Evolutionary conservation across 2,797 vertebrate genomes (phyloP), one percentile per base, ranked within the genome.

Genomic region (Adrianichthys oophorus): DNA sequence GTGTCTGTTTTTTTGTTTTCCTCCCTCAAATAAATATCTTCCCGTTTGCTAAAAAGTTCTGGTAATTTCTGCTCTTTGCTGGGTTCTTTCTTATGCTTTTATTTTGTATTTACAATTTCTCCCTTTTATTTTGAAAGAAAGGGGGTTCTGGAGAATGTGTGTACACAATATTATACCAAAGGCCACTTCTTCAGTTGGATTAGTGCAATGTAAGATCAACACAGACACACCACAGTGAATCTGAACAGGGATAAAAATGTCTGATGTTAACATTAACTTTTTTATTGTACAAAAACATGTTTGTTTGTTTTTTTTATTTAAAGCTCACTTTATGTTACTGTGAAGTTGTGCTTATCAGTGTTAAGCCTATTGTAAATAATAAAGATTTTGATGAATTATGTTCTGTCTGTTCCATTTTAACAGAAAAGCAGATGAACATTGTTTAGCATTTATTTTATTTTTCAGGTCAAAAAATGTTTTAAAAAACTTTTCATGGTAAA

Each of bases 281-380:
- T 94, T 95, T 92, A 92, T 87, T 95, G 93, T 96, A 95, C 75
- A 91, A 95, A 63, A 93, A 94, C 91, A 91, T 92, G 91, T 94
- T 24, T 91, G 93, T 91, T 91, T 41, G 92, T 93, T 92, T 90
- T 91, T 94, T 93, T 97, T 84, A 97, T 97, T 98, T 98, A 98
- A 98, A 95, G 93, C 91, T 97, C 93, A 96, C 93, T 93, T 90
- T 94, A 94, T 97, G 96, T 96, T 93, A 98, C 97, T 99, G 97
- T 99, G 97, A 99, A 98, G 93, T 92, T 96, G 94, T 92, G 90
- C 88, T 94, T 85, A 95, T 96, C 95, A 96, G 95, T 98, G 95
- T 98, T 98, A 96, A 94, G 95, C 93, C 94, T 96, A 95, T 95
- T 97, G 95, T 98, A 97, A 95, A 97, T 98, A 96, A 94, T 94